Evolutionary conservation across 2,113 vertebrate genomes (phyloP).

Genomic region (Tragulus kanchil): DNA sequence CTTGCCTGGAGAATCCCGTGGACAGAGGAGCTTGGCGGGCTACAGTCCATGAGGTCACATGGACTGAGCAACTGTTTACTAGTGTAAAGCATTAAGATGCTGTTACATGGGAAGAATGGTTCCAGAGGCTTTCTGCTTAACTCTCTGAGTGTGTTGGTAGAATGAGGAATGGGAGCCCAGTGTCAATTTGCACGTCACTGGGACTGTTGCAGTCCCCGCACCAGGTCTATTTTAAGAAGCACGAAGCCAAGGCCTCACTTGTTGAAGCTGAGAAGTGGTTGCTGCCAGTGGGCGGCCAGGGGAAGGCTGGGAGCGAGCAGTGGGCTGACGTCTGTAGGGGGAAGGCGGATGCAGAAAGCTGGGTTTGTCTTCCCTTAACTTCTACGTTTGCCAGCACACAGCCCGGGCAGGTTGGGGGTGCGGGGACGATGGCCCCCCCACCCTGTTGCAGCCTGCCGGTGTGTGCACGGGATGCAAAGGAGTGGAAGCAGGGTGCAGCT

Average conservation of each 20-base stretch:
- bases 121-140: neutral
- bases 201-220: neutral
- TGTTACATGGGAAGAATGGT: neutral
- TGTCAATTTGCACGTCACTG: neutral
- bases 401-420: neutral
- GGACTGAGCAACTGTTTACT: neutral
- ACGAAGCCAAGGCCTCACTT: neutral
- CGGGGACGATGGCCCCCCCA: neutral
- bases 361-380: neutral
- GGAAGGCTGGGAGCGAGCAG: neutral
- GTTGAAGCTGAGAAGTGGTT: neutral
- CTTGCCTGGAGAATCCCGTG: neutral
- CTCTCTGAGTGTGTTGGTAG: neutral
- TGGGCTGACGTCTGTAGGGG: too few relatives aligned
- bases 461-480: neutral
- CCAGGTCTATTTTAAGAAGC: neutral
- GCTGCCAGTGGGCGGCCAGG: fast-evolving
- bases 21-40: neutral
- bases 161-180: neutral
- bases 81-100: neutral
- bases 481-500: neutral
- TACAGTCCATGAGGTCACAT: neutral
- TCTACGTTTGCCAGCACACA: neutral
- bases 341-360: neutral
- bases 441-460: neutral